phyloP scores from a whole-genome alignment of 92 coral and sea anemone species.

The Siderastrea siderea region DNA sequence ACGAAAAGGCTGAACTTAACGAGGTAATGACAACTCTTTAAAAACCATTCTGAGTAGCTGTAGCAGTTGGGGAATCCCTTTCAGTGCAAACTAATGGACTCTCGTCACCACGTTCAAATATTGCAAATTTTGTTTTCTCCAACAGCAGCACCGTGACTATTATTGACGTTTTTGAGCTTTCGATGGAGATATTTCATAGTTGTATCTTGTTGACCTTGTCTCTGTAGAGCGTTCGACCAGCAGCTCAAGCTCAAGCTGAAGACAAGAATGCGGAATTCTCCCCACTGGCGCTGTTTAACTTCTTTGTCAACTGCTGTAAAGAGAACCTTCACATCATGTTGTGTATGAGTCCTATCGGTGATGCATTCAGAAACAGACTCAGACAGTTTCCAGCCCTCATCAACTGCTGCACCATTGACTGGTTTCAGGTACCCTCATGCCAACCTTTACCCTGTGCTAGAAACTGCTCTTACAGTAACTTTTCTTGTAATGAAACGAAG shows the following conservation, averaged over 20 bases:
- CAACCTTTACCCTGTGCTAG: neutral
- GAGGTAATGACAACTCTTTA: constrained; percentile 69
- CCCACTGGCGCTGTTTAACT: constrained; percentile 95
- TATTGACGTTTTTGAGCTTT: no score
- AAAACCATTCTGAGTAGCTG: neutral
- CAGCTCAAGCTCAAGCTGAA: constrained; percentile 98
- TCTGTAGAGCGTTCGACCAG: constrained; percentile 93
- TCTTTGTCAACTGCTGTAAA: constrained; percentile 96
- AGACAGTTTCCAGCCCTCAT: constrained; percentile 99
- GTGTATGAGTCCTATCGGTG: constrained; percentile 99
- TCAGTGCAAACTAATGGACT: neutral
- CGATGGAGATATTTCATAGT: no score
- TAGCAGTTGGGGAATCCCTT: neutral
- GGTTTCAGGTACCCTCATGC: constrained; percentile 85
- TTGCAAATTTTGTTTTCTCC: neutral
- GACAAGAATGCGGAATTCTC: constrained; percentile 98
- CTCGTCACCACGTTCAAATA: no score
- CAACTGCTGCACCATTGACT: constrained; percentile 99
- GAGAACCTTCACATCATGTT: constrained; percentile 99
- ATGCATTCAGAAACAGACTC: constrained; percentile 97
- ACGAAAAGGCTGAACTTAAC: constrained; percentile 96
- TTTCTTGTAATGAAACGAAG: no score
- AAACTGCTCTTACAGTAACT: no score
- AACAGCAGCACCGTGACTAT: neutral
- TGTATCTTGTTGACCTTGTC: neutral